phyloP scores from a whole-genome alignment of 2,888 invertebrate species.

The Apocheima hispidaria region DNA sequence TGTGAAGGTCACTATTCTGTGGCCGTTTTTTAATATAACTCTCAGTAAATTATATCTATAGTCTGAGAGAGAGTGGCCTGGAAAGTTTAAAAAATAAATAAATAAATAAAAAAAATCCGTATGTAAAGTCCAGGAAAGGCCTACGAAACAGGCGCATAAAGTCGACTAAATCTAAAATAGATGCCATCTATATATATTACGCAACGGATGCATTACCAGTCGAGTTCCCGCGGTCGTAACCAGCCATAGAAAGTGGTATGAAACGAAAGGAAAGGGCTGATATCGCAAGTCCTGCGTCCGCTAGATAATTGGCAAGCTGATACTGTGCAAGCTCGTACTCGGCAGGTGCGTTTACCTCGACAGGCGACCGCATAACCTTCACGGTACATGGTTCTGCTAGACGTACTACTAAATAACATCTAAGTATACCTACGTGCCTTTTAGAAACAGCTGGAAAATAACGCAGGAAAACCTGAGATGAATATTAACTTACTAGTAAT shows the following conservation, averaged over 20 bases:
- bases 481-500: not conserved
- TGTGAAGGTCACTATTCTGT: too few species aligned
- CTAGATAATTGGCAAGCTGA: constrained; percentile 48
- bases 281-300: constrained; percentile 51
- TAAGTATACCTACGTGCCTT: constrained; percentile 11
- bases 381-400: constrained; percentile 34
- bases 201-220: constrained; percentile 54
- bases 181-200: constrained; percentile 49
- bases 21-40: too few species aligned
- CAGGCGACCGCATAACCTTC: constrained; percentile 38
- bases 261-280: constrained; percentile 59
- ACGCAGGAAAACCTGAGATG: not conserved
- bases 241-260: constrained; percentile 61
- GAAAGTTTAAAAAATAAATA: too few species aligned
- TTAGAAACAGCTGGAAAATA: not conserved
- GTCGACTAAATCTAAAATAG: constrained; percentile 39
- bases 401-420: constrained; percentile 17
- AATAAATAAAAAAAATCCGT: too few species aligned
- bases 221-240: constrained; percentile 62
- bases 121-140: not conserved
- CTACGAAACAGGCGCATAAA: not conserved
- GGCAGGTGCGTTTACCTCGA: constrained; percentile 43
- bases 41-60: too few species aligned
- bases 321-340: not conserved
- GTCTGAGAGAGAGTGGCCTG: too few species aligned